Base-by-base conservation (phyloP, 2,888 invertebrate species). In the Arge pagana region DNA sequence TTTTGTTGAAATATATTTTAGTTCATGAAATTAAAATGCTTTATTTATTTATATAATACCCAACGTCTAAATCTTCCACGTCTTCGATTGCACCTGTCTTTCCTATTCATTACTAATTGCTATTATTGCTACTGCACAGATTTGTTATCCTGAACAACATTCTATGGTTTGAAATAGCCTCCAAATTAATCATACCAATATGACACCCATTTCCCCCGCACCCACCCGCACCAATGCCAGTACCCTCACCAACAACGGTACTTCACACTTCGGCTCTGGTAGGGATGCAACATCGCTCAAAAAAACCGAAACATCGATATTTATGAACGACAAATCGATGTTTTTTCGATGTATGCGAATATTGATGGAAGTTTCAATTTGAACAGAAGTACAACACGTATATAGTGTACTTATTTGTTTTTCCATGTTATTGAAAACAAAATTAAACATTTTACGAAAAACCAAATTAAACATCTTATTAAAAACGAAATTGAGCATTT, bases 271-370 rank as follows among this genome's bases (percentile, higher is more conserved):
- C 40, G 4, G n/a, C n/a, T n/a, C n/a, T n/a, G n/a, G n/a, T n/a
- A n/a, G n/a, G n/a, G n/a, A n/a, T n/a, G n/a, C n/a, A 39, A 13
- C 16, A 39, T 39, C 40, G 40, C 6, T 39, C 19, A 10, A 19
- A 19, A 39, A 19, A 15, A 39, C 16, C 40, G 40, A 39, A 19
- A 39, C 16, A 39, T 39, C 13, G 40, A 39, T 39, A 21, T 39
- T 39, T n/a, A n/a, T n/a, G n/a, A n/a, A n/a, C n/a, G n/a, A n/a
- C n/a, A n/a, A n/a, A n/a, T n/a, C n/a, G n/a, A n/a, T n/a, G n/a
- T n/a, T n/a, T n/a, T n/a, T n/a, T n/a, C n/a, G n/a, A n/a, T n/a
- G n/a, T n/a, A n/a, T n/a, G n/a, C n/a, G n/a, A n/a, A n/a, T n/a
- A n/a, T n/a, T n/a, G n/a, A n/a, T n/a, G n/a, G n/a, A n/a, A n/a